Percentiles rank a stretch among this genome's conserved stretches.
Evolutionary conservation across 2,113 vertebrate species (phyloP).

Genomic region (Coreoperca whiteheadi): DNA sequence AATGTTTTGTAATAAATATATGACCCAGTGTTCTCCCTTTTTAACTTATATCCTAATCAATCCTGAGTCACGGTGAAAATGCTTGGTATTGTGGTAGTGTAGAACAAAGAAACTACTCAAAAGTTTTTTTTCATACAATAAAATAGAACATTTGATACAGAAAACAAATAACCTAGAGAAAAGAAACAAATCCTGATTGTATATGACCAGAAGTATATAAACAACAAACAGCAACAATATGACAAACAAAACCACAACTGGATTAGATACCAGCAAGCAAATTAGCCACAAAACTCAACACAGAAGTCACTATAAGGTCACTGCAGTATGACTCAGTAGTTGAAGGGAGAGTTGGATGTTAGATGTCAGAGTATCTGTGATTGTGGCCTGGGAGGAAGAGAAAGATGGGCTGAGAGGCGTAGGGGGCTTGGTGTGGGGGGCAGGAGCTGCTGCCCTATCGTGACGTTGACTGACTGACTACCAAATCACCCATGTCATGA

Average conservation of each 20-base stretch:
- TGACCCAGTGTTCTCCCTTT: neutral
- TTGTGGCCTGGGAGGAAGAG: conserved; percentile 35
- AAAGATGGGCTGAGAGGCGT: conserved; percentile 24
- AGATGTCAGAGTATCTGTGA: conserved; percentile 52
- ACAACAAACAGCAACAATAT: neutral
- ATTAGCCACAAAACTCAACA: conserved; percentile 8
- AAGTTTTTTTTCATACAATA: neutral
- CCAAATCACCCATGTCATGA: conserved; percentile 77
- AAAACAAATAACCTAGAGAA: neutral
- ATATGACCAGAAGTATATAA: too few relatives aligned
- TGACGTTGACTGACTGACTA: conserved; percentile 78
- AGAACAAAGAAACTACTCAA: too few relatives aligned
- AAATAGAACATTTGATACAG: neutral
- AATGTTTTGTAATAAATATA: neutral
- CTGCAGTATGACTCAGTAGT: conserved; percentile 54
- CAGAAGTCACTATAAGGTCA: conserved; percentile 42
- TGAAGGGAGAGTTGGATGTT: conserved; percentile 47
- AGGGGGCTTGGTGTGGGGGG: conserved; percentile 5
- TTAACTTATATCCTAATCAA: neutral
- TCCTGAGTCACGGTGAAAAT: neutral
- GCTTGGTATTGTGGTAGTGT: too few relatives aligned
- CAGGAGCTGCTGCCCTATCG: conserved; percentile 25
- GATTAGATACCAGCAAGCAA: neutral
- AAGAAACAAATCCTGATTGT: too few relatives aligned
- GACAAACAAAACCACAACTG: conserved; percentile 11